These are phyloP conservation scores for Willisornis vidua DNA, from an alignment of 2,113 vertebrate species.

Conservation along the genomic window DNA sequence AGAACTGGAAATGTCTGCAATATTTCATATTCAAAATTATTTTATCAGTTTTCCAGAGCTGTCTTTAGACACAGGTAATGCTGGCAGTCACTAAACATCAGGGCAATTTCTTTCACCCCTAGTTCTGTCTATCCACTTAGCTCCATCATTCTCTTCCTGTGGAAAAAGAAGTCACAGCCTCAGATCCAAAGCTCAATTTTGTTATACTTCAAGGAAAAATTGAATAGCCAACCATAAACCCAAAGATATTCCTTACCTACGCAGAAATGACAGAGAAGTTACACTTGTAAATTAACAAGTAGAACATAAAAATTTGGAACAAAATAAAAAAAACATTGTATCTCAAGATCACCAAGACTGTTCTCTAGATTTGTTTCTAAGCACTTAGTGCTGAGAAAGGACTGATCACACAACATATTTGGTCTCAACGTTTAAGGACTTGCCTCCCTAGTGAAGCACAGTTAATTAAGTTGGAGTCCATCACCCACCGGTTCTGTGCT, in stretches of 20 bases:
- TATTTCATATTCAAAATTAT: neutral
- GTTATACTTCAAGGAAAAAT: neutral
- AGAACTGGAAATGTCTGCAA: neutral
- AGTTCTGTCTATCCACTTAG: neutral
- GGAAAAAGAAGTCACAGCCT: neutral
- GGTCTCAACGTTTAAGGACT: neutral
- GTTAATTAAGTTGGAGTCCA: neutral
- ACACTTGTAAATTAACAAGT: neutral
- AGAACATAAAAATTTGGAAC: neutral
- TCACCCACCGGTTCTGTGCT: constrained; percentile 92
- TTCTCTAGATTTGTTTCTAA: neutral
- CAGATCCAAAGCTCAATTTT: neutral
- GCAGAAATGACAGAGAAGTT: neutral
- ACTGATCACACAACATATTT: neutral
- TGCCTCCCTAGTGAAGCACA: neutral
- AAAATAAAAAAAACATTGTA: neutral
- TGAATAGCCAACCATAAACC: neutral
- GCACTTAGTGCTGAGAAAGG: neutral
- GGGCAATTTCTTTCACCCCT: neutral
- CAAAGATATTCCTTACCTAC: neutral
- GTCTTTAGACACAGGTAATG: neutral
- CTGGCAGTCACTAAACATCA: neutral
- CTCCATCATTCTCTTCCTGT: neutral
- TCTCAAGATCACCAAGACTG: neutral
- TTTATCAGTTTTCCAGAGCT: neutral